These are phyloP conservation scores for Zaprionus camerounensis DNA, from an alignment of 1,140 invertebrate species.

Conservation along the genomic window DNA sequence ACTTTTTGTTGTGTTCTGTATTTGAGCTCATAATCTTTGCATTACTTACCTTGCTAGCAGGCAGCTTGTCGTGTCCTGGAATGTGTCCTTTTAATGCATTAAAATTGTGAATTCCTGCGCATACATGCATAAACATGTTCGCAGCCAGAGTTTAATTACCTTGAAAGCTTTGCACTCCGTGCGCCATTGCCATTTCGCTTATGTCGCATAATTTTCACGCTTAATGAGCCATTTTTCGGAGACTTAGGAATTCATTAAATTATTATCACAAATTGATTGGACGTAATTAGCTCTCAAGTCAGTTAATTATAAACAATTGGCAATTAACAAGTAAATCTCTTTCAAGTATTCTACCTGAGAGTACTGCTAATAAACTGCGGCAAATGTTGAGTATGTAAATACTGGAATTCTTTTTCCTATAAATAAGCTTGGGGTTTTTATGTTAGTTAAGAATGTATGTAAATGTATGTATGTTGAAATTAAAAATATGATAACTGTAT, in stretches of 20 bases:
- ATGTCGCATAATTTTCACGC: constrained; percentile 70
- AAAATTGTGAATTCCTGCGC: constrained; percentile 60
- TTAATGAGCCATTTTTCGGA: constrained; percentile 59
- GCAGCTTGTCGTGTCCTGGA: constrained; percentile 1
- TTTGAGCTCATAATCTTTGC: constrained; percentile 70
- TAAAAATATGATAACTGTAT: too few relatives aligned
- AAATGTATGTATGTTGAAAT: too few relatives aligned
- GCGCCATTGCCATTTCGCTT: constrained; percentile 29
- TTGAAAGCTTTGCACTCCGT: constrained; percentile 53
- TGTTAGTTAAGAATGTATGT: too few relatives aligned
- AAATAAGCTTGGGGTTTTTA: too few relatives aligned
- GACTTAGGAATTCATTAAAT: constrained; percentile 46
- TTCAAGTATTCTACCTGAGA: not conserved
- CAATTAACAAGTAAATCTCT: constrained; percentile 2
- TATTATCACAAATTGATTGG: constrained; percentile 41
- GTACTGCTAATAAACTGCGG: not conserved
- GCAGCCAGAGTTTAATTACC: constrained; percentile 69
- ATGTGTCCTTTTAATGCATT: constrained; percentile 65
- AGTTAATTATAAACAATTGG: constrained; percentile 25
- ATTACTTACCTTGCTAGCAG: constrained; percentile 48
- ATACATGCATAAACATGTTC: constrained; percentile 57
- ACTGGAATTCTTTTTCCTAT: not conserved
- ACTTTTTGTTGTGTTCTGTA: constrained; percentile 24
- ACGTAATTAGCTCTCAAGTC: constrained; percentile 45
- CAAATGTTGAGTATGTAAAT: not conserved